Conservation (phyloP, 2,888 invertebrate genomes). For the Gastracanthus pulcherrimus region DNA sequence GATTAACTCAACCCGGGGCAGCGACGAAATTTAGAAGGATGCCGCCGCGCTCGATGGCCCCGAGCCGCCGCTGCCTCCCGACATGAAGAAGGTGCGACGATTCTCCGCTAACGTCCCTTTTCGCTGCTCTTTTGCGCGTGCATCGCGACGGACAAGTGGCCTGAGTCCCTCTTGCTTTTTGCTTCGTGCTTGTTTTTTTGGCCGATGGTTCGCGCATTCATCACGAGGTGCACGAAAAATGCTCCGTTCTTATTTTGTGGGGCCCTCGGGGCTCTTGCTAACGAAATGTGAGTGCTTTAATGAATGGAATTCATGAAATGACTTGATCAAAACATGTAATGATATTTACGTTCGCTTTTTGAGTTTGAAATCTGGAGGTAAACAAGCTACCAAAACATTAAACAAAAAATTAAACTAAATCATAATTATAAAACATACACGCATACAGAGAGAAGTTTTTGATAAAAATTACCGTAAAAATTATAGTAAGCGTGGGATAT, state of each 20-base stretch:
- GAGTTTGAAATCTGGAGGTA: no score
- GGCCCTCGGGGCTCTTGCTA: not conserved
- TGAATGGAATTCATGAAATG: slow-evolving; percentile 11
- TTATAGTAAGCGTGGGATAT: no score
- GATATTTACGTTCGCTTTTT: no score
- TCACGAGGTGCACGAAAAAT: slow-evolving; percentile 12
- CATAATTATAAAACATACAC: no score
- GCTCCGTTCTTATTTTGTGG: not conserved
- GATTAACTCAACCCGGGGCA: no score
- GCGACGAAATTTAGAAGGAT: slow-evolving; percentile 23
- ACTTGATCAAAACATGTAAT: slow-evolving; percentile 18
- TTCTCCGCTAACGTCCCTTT: not conserved
- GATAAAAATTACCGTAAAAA: no score
- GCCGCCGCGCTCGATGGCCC: not conserved
- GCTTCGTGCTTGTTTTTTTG: not conserved
- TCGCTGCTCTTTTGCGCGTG: not conserved
- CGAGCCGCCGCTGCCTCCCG: not conserved
- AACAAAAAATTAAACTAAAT: no score
- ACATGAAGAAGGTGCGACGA: slow-evolving; percentile 21
- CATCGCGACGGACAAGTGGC: not conserved
- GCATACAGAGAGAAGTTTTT: no score
- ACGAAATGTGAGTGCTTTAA: slow-evolving; percentile 3
- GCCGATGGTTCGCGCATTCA: slow-evolving; percentile 1
- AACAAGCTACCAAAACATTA: no score
- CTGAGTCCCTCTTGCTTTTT: no score